These are phyloP conservation scores for Gari tellinella DNA, from an alignment of 2,888 invertebrate genomes.

Conservation along the genomic window DNA sequence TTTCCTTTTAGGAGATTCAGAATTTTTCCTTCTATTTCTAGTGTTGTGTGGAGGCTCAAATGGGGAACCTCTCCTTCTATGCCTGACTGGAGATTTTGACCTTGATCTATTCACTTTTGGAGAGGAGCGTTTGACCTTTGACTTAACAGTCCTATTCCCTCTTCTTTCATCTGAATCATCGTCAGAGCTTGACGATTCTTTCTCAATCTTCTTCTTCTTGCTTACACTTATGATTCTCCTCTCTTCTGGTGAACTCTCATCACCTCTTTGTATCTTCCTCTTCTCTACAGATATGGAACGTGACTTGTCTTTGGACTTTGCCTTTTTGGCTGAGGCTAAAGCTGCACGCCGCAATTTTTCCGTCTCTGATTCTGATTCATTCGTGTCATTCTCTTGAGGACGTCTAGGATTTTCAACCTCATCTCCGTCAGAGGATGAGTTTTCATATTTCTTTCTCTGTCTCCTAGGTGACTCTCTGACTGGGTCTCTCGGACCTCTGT, in stretches of 20 bases:
- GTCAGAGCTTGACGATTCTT: background rate
- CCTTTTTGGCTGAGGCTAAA: conserved; percentile 29
- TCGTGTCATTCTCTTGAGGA: conserved; percentile 16
- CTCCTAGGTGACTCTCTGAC: no score
- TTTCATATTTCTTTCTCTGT: no score
- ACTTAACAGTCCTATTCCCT: no score
- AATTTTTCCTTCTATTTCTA: no score
- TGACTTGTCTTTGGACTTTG: conserved; percentile 6
- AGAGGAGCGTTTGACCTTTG: no score
- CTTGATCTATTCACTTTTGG: background rate
- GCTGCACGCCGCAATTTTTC: conserved; percentile 50
- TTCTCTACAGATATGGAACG: background rate
- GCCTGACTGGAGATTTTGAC: conserved; percentile 24
- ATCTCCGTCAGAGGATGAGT: conserved; percentile 30
- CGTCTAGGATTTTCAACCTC: conserved; percentile 38
- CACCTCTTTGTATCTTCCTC: background rate
- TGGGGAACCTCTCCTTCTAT: conserved; percentile 2
- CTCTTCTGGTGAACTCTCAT: conserved; percentile 12
- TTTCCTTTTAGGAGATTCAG: no score
- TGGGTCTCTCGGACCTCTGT: no score
- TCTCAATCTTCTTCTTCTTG: conserved; percentile 1
- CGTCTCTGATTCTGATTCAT: conserved; percentile 54
- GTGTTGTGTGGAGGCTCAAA: conserved; percentile 14
- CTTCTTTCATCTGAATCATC: background rate
- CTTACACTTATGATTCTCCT: background rate